These are phyloP conservation scores for Marmota flaviventris DNA, from an alignment of 2,113 vertebrate genomes.

Conservation along the genomic window DNA sequence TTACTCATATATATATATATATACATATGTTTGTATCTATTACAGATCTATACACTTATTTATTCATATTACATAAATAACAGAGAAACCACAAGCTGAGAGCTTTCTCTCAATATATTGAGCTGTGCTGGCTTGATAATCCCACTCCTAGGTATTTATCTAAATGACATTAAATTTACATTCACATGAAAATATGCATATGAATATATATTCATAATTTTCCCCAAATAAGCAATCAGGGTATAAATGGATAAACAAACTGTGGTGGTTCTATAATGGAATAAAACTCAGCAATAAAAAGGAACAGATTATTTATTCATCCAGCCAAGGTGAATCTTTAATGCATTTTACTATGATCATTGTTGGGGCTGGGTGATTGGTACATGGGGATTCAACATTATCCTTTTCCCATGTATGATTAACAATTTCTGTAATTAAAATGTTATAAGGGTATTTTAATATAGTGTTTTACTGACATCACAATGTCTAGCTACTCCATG, in stretches of 20 bases:
- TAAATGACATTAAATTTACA: not conserved
- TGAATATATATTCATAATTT: not conserved
- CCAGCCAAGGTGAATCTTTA: not conserved
- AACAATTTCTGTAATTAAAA: not conserved
- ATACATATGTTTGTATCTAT: not conserved
- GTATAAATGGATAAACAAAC: not conserved
- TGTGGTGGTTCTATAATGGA: not conserved
- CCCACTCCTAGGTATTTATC: not conserved
- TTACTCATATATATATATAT: not conserved
- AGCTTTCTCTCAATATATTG: not conserved
- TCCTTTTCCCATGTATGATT: not conserved
- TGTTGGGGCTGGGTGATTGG: not conserved
- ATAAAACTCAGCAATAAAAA: not conserved
- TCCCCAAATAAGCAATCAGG: not conserved
- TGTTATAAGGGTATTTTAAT: not conserved
- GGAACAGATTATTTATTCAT: not conserved
- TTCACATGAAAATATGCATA: not conserved
- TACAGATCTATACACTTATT: not conserved
- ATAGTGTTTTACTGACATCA: slow-evolving; percentile 54
- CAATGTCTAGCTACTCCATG: not conserved
- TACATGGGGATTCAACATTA: not conserved
- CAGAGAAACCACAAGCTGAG: not conserved
- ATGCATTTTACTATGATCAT: not conserved
- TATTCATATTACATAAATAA: not conserved
- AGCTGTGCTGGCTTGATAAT: not conserved